Conservation (phyloP, 1,140 invertebrate species). For the Drosophila littoralis region DNA sequence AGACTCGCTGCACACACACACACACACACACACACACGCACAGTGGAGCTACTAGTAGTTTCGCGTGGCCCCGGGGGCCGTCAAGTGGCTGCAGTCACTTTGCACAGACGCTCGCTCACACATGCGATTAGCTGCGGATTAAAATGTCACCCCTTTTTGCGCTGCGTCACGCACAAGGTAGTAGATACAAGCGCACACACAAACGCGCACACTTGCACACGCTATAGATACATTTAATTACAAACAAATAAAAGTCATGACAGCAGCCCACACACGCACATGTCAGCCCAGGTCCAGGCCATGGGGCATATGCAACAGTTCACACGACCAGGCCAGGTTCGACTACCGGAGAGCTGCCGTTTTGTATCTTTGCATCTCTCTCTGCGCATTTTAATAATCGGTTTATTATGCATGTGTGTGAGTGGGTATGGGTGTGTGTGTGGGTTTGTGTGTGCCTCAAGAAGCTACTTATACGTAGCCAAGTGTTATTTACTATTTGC, state of each 20-base stretch:
- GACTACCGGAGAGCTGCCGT: slow-evolving; percentile 35
- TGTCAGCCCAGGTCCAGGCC: slow-evolving; percentile 36
- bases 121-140: slow-evolving; percentile 84
- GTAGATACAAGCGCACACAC: slow-evolving; percentile 30
- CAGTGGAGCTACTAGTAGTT: slow-evolving; percentile 20
- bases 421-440: too few relatives aligned
- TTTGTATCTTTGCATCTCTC: slow-evolving; percentile 51
- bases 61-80: slow-evolving; percentile 8
- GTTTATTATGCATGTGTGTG: slow-evolving; percentile 64
- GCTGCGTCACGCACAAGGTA: slow-evolving; percentile 63
- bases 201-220: background rate
- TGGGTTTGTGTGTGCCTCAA: slow-evolving; percentile 36
- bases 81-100: slow-evolving; percentile 79
- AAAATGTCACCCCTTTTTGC: slow-evolving; percentile 82
- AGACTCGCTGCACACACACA: slow-evolving; percentile 26
- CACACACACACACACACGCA: too few relatives aligned
- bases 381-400: slow-evolving; percentile 72
- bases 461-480: slow-evolving; percentile 30
- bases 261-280: slow-evolving; percentile 51
- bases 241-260: slow-evolving; percentile 84
- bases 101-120: slow-evolving; percentile 55
- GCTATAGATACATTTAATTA: slow-evolving; percentile 81
- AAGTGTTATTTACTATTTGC: slow-evolving; percentile 48
- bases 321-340: slow-evolving; percentile 52
- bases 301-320: slow-evolving; percentile 74